phyloP scores from a whole-genome alignment of 92 coral and sea anemone genomes.

The Diadumene lineata region DNA sequence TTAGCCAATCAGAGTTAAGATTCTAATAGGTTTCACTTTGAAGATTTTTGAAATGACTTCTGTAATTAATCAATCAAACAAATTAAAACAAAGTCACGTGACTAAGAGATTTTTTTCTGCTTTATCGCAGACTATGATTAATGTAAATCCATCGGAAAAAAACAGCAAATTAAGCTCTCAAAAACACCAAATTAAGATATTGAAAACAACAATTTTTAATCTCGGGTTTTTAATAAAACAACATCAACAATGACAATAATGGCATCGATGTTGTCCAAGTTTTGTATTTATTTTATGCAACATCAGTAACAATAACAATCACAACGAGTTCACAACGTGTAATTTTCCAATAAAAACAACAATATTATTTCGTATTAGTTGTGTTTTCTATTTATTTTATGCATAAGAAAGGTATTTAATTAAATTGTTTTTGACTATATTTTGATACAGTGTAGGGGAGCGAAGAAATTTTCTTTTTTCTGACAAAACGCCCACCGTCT shows the following conservation, averaged over 20 bases:
- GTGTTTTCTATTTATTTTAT: neutral
- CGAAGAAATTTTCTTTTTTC: neutral
- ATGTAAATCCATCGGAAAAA: too few relatives aligned
- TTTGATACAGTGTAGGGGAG: neutral
- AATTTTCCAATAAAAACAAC: too few relatives aligned
- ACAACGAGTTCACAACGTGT: neutral
- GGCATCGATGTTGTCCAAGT: too few relatives aligned
- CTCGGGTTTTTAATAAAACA: neutral
- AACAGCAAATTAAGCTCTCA: constrained; percentile 32
- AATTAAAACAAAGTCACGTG: constrained; percentile 79
- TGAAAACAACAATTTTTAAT: neutral
- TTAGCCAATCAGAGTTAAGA: constrained; percentile 13
- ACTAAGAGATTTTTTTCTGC: constrained; percentile 48
- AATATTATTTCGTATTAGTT: neutral
- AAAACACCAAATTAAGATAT: constrained; percentile 49
- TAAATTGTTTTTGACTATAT: too few relatives aligned
- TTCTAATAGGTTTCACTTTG: constrained; percentile 25
- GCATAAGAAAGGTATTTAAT: neutral
- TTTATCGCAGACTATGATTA: constrained; percentile 66
- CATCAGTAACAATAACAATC: too few relatives aligned
- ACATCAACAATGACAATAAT: too few relatives aligned
- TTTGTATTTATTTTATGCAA: too few relatives aligned
- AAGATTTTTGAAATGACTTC: constrained; percentile 51
- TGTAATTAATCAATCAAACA: constrained; percentile 55
- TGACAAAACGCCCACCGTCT: constrained; percentile 31